These are phyloP conservation scores for Saguinus imperator DNA, from an alignment of 2,113 vertebrate species.

Conservation along the genomic window DNA sequence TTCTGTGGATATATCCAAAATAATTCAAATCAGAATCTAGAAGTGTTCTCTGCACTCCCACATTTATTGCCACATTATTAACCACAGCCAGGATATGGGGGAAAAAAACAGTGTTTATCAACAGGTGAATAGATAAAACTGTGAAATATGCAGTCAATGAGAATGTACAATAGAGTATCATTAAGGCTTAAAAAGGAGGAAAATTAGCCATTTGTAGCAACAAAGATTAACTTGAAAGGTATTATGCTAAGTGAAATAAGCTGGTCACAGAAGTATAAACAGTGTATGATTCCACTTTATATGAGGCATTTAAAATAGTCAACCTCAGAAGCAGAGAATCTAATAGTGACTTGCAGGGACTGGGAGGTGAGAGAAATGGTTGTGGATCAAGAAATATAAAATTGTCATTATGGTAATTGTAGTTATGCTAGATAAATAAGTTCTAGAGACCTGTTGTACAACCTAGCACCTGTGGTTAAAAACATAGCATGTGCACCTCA, in stretches of 20 bases:
- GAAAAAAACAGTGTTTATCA: neutral
- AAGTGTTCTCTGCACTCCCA: no score
- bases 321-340: no score
- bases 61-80: no score
- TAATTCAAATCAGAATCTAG: no score
- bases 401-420: no score
- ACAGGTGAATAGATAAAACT: neutral
- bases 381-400: neutral
- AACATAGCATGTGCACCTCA: fast-evolving
- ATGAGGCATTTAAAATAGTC: no score
- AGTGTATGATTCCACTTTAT: no score
- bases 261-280: no score
- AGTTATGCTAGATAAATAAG: neutral
- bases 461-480: neutral
- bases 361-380: neutral
- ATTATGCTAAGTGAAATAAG: neutral
- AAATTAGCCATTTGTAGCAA: neutral
- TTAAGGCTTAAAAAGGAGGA: neutral
- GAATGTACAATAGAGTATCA: neutral
- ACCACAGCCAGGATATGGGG: no score
- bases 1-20: no score
- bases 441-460: neutral
- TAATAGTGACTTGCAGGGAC: no score
- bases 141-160: neutral
- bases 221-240: neutral